Base-by-base conservation (phyloP, 2,888 invertebrate genomes). In the Nymphalis urticae region DNA sequence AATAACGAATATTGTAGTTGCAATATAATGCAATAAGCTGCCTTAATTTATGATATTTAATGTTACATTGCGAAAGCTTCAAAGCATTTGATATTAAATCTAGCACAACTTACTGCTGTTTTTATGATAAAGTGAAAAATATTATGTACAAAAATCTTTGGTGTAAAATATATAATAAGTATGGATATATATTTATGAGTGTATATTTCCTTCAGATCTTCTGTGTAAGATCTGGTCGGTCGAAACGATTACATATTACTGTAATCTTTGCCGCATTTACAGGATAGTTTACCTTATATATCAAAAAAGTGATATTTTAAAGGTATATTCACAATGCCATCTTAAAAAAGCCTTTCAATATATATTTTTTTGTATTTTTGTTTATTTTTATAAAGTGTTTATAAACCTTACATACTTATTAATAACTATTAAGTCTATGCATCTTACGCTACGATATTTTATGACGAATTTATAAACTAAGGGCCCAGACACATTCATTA, bases 381-480 rank as follows among this genome's bases (percentile, higher is more conserved):
- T 75, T 73, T 75, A 75, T 76, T 76, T 75, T 76, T 80, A 77
- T 80, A 72, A 63, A 70, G 71, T 74, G 68, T 71, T 73, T 69
- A 70, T 68, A 72, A 77, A 78, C 58, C 85, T 86, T 88, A 87
- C 68, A 79, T 77, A 73, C 75, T 85, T 90, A 90, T 83, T 83
- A 72, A 66, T 75, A 76, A 72, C 74, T 76, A 77, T 85, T 88
- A 89, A 85, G 82, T 87, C 90, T 88, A 90, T 85, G 77, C 76
- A 80, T 83, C 86, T 87, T 89, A 79, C 69, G 66, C 85, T 87
- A 89, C 80, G 82, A 87, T 88, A 91, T 89, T 92, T 91, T 88
- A 92, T 89, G 89, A 91, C 84, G 89, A 90, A 90, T 85, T 85
- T 89, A 89, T 92, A 92, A 92, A 92, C 87, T 89, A 91, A 92